These are phyloP conservation scores for Phalacrocorax carbo DNA, from an alignment of 2,113 vertebrate genomes.

Conservation along the genomic window DNA sequence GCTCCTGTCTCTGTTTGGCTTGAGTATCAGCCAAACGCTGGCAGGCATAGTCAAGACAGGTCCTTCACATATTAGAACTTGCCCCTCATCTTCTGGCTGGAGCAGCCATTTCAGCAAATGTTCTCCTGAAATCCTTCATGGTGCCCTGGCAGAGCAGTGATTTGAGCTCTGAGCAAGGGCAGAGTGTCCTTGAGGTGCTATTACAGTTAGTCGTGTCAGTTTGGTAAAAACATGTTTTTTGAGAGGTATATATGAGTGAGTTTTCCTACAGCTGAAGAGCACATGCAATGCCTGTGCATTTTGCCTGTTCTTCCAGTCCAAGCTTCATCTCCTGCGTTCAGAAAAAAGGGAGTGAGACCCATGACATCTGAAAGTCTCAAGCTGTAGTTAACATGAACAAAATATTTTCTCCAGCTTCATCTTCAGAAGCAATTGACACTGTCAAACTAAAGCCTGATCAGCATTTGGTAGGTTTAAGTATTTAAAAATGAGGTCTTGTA, in stretches of 20 bases:
- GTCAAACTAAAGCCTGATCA: background rate
- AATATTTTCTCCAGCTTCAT: background rate
- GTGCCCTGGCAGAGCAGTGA: background rate
- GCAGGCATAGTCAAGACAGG: background rate
- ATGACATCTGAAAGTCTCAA: background rate
- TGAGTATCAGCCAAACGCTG: background rate
- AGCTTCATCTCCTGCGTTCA: background rate
- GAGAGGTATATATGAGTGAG: background rate
- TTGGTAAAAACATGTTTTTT: background rate
- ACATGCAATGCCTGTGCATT: background rate
- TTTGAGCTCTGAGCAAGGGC: constrained; percentile 10
- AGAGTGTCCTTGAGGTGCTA: constrained; percentile 22
- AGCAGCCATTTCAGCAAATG: background rate
- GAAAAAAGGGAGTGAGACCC: background rate
- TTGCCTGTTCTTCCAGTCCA: background rate
- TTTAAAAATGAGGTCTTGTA: background rate
- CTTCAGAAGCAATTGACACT: background rate
- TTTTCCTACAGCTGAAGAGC: background rate
- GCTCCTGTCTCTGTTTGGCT: background rate
- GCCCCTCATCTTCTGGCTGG: background rate
- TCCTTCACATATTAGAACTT: background rate
- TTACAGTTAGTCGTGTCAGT: background rate
- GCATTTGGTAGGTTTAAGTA: background rate
- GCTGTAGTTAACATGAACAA: background rate
- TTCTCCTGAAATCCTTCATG: background rate